phyloP scores from a whole-genome alignment of 2,797 vertebrate genomes.

The Rhyacichthys aspro region DNA sequence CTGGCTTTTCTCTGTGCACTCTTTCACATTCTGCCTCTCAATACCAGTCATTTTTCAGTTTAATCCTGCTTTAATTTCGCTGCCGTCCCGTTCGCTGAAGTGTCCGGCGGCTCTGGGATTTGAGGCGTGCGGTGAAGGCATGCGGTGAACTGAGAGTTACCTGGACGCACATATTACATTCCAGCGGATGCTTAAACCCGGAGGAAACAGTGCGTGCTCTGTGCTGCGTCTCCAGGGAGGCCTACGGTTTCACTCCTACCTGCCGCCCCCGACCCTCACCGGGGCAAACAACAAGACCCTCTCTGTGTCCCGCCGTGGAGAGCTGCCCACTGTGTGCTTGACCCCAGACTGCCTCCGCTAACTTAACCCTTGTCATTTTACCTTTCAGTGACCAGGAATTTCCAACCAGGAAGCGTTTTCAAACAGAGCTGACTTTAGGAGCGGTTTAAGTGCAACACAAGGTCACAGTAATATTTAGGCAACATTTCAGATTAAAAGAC shows the following conservation, averaged over 20 bases:
- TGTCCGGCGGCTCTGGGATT: slow-evolving; percentile 30
- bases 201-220: slow-evolving; percentile 74
- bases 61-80: too few species aligned
- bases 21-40: too few species aligned
- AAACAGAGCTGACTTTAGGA: too few species aligned
- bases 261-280: slow-evolving; percentile 53
- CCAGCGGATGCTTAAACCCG: slow-evolving; percentile 58
- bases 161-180: slow-evolving; percentile 74
- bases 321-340: slow-evolving; percentile 40
- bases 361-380: slow-evolving; percentile 62
- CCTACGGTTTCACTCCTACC: slow-evolving; percentile 70
- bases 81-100: too few species aligned
- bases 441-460: too few species aligned
- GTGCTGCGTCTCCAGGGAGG: slow-evolving; percentile 67
- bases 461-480: too few species aligned
- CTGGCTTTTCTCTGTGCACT: too few species aligned
- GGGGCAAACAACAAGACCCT: slow-evolving; percentile 61
- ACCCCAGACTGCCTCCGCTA: slow-evolving; percentile 31
- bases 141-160: slow-evolving; percentile 72
- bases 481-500: too few species aligned
- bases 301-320: slow-evolving; percentile 62
- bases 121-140: slow-evolving; percentile 73
- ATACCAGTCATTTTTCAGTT: too few species aligned
- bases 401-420: slow-evolving; percentile 22
- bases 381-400: slow-evolving; percentile 40